Base-by-base conservation (phyloP, 2,888 invertebrate species). In the Drosophila monieri region DNA sequence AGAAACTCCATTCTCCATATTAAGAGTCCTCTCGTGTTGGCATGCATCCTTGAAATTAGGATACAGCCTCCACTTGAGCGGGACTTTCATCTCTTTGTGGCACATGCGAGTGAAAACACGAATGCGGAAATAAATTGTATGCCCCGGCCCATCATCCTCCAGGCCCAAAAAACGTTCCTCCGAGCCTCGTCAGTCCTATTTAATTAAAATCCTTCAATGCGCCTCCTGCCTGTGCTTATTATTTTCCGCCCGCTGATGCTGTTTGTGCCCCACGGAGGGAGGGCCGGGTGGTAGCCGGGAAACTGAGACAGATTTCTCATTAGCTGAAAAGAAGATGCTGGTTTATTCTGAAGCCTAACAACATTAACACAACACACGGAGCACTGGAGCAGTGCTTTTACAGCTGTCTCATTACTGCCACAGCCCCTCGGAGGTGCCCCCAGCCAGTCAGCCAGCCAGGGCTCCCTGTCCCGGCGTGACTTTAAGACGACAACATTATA, bases 171-270 rank as follows among this genome's bases (percentile, higher is more conserved):
- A 72, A 53, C 41, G 39, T 15, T 14, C 30, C 23, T 54, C 59
- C 71, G 55, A 67, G 1, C 23, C 39, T 30, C 57, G 66, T 72
- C 73, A 70, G 79, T 47, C 76, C 84, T 85, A 81, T 81, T 81
- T 81, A 81, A 81, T 81, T 88, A 81, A 88, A 81, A 81, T 85
- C 84, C 81, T 85, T 81, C 86, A 81, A 83, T 81, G 88, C 60
- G 60, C 64, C 62, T 67, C 49, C 30, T 39, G 62, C 44, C 62
- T 49, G 65, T 58, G 56, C 65, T 52, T 37, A 47, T 46, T 60
- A 27, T 54, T 39, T 60, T 55, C 72, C 39, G 41, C 60, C 62
- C 35, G 39, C 44, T 56, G 43, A 49, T 58, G 60, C 43, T 35
- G 18, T 57, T 41, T 47, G 27, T 55, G 41, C 23, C n/a, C 44